These are phyloP conservation scores for Empis stercorea DNA, from an alignment of 2,888 invertebrate genomes.

Conservation along the genomic window DNA sequence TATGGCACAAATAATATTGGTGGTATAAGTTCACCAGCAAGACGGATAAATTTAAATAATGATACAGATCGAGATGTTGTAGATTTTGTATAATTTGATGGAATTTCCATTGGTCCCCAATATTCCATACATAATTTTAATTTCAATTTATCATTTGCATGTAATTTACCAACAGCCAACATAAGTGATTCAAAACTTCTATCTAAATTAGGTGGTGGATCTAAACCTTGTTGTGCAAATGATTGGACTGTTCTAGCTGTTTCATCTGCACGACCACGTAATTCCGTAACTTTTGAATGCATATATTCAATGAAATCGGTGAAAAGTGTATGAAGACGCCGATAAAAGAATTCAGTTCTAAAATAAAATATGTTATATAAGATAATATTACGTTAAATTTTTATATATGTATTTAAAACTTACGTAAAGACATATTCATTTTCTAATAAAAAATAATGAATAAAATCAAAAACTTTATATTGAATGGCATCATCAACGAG, in stretches of 20 bases:
- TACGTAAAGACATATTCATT: slow-evolving; percentile 52
- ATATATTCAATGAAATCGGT: slow-evolving; percentile 87
- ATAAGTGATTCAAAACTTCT: slow-evolving; percentile 76
- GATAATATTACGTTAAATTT: background rate
- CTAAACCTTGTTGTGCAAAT: slow-evolving; percentile 62
- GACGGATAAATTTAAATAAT: slow-evolving; percentile 79
- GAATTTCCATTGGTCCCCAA: slow-evolving; percentile 45
- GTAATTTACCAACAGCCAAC: slow-evolving; percentile 63
- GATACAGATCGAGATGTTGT: slow-evolving; percentile 56
- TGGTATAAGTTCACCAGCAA: slow-evolving; percentile 76
- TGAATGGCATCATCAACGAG: slow-evolving; percentile 69
- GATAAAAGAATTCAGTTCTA: slow-evolving; percentile 65
- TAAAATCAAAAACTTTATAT: slow-evolving; percentile 64
- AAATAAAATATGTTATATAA: slow-evolving; percentile 4
- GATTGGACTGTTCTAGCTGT: slow-evolving; percentile 65
- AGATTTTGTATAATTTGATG: slow-evolving; percentile 20
- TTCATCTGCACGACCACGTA: slow-evolving; percentile 77
- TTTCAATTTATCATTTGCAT: slow-evolving; percentile 57
- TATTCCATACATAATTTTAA: slow-evolving; percentile 64
- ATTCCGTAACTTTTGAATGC: slow-evolving; percentile 78
- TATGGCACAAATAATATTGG: slow-evolving; percentile 76
- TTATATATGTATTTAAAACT: slow-evolving; percentile 8
- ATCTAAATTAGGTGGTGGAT: slow-evolving; percentile 56
- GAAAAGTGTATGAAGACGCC: slow-evolving; percentile 69
- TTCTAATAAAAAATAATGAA: slow-evolving; percentile 59